Evolutionary conservation across 2,888 invertebrate genomes (phyloP).

Genomic region (Polydrusus cervinus): DNA sequence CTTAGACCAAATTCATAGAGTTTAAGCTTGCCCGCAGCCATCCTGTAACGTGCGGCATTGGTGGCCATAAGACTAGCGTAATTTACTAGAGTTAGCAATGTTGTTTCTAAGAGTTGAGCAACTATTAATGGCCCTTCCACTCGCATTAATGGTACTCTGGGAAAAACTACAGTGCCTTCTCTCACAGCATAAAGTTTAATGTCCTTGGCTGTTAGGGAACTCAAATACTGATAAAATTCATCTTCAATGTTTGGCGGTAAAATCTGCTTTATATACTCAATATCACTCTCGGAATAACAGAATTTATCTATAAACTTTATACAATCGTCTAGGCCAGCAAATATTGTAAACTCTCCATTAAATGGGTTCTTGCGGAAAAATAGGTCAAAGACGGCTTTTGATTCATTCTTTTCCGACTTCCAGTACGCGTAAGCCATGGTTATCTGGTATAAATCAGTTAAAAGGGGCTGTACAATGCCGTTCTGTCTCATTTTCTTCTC

Average conservation of each 20-base stretch:
- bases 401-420: constrained; percentile 94
- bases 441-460: constrained; percentile 97
- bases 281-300: constrained; percentile 94
- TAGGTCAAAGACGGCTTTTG: constrained; percentile 95
- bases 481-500: constrained; percentile 74
- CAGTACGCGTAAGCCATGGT: constrained; percentile 99
- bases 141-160: constrained; percentile 93
- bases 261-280: constrained; percentile 89
- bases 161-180: constrained; percentile 97
- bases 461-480: constrained; percentile 90
- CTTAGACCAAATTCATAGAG: constrained; percentile 97
- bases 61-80: constrained; percentile 98
- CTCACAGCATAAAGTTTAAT: constrained; percentile 92
- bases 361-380: constrained; percentile 98
- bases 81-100: constrained; percentile 94
- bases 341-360: constrained; percentile 98
- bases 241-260: constrained; percentile 90
- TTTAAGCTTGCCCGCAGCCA: constrained; percentile 94
- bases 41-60: constrained; percentile 95
- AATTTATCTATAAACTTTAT: constrained; percentile 94
- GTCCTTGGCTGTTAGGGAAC: constrained; percentile 85
- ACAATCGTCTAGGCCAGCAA: constrained; percentile 97
- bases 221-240: constrained; percentile 91
- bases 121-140: constrained; percentile 97
- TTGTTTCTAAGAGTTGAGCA: constrained; percentile 96